Evolutionary conservation across 2,888 invertebrate genomes (phyloP).

Genomic region (Taphrorychus bicolor): DNA sequence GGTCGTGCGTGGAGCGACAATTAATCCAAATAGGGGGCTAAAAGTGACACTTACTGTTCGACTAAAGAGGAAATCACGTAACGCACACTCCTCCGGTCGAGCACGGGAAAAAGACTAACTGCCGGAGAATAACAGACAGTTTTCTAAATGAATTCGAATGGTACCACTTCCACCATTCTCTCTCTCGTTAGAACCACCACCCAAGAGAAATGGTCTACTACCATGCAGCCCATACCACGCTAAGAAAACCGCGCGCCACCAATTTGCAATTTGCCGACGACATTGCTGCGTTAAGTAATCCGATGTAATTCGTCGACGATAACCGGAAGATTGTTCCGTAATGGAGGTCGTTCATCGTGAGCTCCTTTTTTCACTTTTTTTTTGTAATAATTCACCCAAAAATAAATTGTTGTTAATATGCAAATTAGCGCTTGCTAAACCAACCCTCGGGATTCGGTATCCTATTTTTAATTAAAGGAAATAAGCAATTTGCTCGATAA

Average conservation of each 20-base stretch:
- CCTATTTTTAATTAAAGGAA: too few species aligned
- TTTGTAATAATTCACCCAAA: too few species aligned
- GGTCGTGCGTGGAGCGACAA: constrained; percentile 10
- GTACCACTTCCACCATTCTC: constrained; percentile 57
- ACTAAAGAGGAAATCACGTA: constrained; percentile 46
- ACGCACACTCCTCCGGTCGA: constrained; percentile 53
- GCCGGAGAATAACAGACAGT: constrained; percentile 57
- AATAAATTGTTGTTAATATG: too few species aligned
- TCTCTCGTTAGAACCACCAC: constrained; percentile 53
- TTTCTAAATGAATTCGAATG: constrained; percentile 53
- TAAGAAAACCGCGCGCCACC: constrained; percentile 27
- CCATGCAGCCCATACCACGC: constrained; percentile 20
- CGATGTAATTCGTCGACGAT: constrained; percentile 12
- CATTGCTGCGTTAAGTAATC: constrained; percentile 22
- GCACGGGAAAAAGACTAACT: constrained; percentile 56
- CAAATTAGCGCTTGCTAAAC: too few species aligned
- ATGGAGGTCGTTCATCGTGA: constrained; percentile 5
- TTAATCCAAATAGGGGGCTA: constrained; percentile 9
- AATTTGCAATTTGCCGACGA: constrained; percentile 20
- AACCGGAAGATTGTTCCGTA: constrained; percentile 13
- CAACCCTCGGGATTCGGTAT: too few species aligned
- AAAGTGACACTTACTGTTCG: constrained; percentile 35
- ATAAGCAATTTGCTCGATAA: too few species aligned
- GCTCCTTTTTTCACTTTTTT: too few species aligned
- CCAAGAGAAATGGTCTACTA: constrained; percentile 43